phyloP scores from a whole-genome alignment of 2,113 vertebrate species.

The Aepyceros melampus region DNA sequence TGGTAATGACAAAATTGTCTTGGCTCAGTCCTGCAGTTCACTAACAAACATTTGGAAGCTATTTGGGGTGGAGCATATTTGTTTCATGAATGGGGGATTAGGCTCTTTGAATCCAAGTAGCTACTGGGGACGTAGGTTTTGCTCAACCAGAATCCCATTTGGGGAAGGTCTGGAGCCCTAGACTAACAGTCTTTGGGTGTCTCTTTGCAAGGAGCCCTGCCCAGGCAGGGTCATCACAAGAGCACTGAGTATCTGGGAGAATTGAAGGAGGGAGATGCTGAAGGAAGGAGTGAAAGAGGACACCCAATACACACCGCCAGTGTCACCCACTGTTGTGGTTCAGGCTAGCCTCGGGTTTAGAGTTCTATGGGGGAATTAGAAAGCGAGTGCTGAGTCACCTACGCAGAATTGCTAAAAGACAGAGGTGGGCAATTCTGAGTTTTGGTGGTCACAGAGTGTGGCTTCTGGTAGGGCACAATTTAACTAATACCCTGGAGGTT shows the following conservation, averaged over 20 bases:
- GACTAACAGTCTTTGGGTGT: not conserved
- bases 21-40: not conserved
- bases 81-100: not conserved
- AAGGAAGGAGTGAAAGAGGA: not conserved
- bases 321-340: not conserved
- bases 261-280: not conserved
- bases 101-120: not conserved
- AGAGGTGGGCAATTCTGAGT: slow-evolving; percentile 60
- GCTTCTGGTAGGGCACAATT: slow-evolving; percentile 60
- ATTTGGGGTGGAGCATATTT: not conserved
- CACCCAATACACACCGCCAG: not conserved
- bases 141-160: not conserved
- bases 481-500: not conserved
- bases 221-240: not conserved
- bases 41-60: slow-evolving; percentile 6
- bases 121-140: not conserved
- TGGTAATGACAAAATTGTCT: not conserved
- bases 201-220: not conserved
- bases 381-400: slow-evolving; percentile 62
- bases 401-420: slow-evolving; percentile 48
- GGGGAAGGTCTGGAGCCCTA: not conserved
- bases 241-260: not conserved
- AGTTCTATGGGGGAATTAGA: slow-evolving; percentile 6
- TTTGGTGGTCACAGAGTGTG: slow-evolving; percentile 65
- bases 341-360: not conserved